Evolutionary conservation across 2,888 invertebrate species (phyloP), one percentile per base, ranked within the genome.

Genomic region (Drosophila prolongata): DNA sequence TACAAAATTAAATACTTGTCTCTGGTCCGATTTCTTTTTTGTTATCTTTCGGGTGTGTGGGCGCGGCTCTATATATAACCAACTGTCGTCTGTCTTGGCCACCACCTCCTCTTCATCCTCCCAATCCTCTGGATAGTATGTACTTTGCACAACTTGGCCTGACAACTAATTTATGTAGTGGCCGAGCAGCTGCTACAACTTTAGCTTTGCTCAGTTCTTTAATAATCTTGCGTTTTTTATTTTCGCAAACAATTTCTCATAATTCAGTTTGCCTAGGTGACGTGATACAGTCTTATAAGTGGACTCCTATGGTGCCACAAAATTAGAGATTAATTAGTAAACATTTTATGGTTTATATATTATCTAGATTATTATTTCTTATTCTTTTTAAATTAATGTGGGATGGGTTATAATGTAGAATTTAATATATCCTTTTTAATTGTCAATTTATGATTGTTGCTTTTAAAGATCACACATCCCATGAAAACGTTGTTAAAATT

Each of bases 111-210:
- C 67, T 44, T 49, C 49, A 65, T 49, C 37, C 40, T 24, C 42
- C 40, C 61, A 19, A 30, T 30, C 6, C 30, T 8, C 30, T 4
- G 3, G 30, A 3, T 30, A 52, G 59, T 76, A 69, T 79, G 50
- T 60, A 76, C 73, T 77, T 85, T 79, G 76, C 73, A 76, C 79
- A 81, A 81, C 87, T 80, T 75, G 73, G 64, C 75, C 79, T 86
- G 88, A 80, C 86, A 90, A 81, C 88, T 90, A 90, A 90, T 90
- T 90, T 90, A 90, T 90, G 77, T 89, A 90, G 90, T 90, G 87
- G 76, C 81, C 80, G 76, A 62, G 78, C 79, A 87, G 85, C 85
- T 78, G 79, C 82, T 67, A 67, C 77, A 68, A 58, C 60, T 72
- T 64, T 38, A 72, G 70, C 61, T 52, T 40, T 56, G 50, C 52